Evolutionary conservation across 2,797 vertebrate species (phyloP).

Genomic region (Dallia pectoralis): DNA sequence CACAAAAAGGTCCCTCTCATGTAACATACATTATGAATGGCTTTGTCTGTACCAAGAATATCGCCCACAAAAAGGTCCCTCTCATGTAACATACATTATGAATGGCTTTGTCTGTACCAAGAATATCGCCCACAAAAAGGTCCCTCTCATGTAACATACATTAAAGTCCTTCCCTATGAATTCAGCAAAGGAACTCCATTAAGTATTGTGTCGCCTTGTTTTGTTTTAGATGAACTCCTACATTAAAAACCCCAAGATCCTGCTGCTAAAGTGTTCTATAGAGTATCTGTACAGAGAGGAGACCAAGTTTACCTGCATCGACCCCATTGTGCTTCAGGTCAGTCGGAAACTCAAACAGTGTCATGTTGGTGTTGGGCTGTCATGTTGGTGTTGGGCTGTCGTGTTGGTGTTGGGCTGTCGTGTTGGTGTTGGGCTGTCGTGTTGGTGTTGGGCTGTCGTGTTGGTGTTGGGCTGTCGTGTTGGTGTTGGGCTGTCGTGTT

Average conservation of each 20-base stretch:
- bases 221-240: conserved; percentile 88
- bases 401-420: not conserved
- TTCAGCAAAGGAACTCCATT: not conserved
- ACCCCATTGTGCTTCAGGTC: conserved; percentile 97
- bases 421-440: not conserved
- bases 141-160: conserved; percentile 41
- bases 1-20: conserved; percentile 91
- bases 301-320: conserved; percentile 97
- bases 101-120: conserved; percentile 97
- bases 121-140: conserved; percentile 99
- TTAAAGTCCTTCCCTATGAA: not conserved
- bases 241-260: conserved; percentile 96
- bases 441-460: no score
- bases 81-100: no score
- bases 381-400: not conserved
- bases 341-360: conserved; percentile 34
- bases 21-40: no score
- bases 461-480: not conserved
- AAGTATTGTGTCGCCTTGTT: not conserved
- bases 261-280: conserved; percentile 96
- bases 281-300: conserved; percentile 98
- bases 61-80: conserved; percentile 98
- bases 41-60: conserved; percentile 96
- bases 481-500: no score
- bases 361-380: not conserved